phyloP scores from a whole-genome alignment of 35 echinoderm and acorn worm genomes.

The Heliocidaris erythrogramma region DNA sequence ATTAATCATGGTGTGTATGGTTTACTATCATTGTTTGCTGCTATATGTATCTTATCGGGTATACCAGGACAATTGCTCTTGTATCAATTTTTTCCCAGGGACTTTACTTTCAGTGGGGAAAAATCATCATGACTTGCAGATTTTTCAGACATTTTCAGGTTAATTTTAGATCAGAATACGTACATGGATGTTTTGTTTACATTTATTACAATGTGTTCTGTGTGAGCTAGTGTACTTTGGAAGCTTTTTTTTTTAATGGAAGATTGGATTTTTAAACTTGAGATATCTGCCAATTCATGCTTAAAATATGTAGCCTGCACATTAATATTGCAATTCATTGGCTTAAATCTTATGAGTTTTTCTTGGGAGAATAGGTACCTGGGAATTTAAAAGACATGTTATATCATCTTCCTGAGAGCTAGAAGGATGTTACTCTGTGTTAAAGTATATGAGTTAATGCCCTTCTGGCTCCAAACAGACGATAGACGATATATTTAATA shows the following conservation, averaged over 20 bases:
- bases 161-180: not conserved
- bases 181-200: not conserved
- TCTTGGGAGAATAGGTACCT: not conserved
- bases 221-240: not conserved
- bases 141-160: not conserved
- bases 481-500: too few relatives aligned
- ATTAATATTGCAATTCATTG: not conserved
- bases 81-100: not conserved
- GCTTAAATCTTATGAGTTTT: not conserved
- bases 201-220: not conserved
- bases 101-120: not conserved
- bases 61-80: not conserved
- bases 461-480: too few relatives aligned
- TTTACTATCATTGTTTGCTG: too few relatives aligned
- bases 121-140: conserved; percentile 9
- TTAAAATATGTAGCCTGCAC: not conserved
- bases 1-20: too few relatives aligned
- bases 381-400: not conserved
- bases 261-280: not conserved
- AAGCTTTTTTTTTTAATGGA: not conserved
- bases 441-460: too few relatives aligned
- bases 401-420: too few relatives aligned
- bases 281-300: not conserved
- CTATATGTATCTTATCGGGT: not conserved
- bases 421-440: too few relatives aligned